Base-by-base conservation (phyloP, 1,140 invertebrate genomes). In the Drosophila tropicalis region DNA sequence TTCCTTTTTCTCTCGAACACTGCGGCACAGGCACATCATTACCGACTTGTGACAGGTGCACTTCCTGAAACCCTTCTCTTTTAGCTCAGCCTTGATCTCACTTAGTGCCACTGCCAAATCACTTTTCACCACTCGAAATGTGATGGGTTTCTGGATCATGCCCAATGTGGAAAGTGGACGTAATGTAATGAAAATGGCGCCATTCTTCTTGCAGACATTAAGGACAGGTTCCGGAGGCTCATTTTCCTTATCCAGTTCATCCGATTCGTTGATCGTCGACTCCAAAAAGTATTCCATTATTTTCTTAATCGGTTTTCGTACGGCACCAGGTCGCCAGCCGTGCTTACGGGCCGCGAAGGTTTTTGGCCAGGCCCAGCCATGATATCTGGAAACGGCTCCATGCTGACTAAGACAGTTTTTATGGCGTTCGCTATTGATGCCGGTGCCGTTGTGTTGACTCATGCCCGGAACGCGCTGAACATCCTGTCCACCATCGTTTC, bases 251-350 rank as follows among this genome's bases (percentile, higher is more conserved):
- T 62, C 2, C 58, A 12, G 7, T 71, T 56, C 36, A 54, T 56
- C 9, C 19, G 29, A 36, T 0, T 56, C 6, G 0, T 67, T 34
- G 0, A 67, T 64, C 2, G 77, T 54, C 7, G 72, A 65, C 22
- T 85, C 72, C 13, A 92, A 60, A 15, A 92, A 92, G 72, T 78
- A 87, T 29, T 80, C 69, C 91, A 92, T 92, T 4, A 92, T 57
- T 9, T 77, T 67, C 19, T 80, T 81, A 17, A 92, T 90, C 19
- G 91, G 79, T 54, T 87, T 91, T 7, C 76, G 65, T n/a, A 92
- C 76, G 32, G 76, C 82, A 1, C 91, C 91, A 0, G 91, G 91
- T 4, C 68, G 76, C 91, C 91, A 92, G 40, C 90, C 90, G 9
- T 62, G 29, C 9, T 76, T 73, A 3, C 71, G 65, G 0, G 71